Conservation (phyloP, 2,113 vertebrate species). For the Heloderma charlesbogerti region DNA sequence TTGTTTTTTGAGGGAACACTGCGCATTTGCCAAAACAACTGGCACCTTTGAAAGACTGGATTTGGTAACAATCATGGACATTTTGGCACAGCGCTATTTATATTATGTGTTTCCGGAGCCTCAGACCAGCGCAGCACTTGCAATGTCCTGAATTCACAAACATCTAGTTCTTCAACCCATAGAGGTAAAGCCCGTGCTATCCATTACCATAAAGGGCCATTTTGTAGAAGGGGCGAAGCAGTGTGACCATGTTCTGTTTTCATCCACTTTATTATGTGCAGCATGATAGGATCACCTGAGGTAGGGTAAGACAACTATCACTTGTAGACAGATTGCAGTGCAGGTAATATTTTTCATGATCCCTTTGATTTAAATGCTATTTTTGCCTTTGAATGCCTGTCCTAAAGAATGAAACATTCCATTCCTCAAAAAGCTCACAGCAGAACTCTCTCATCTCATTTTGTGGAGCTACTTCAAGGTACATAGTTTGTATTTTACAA, state of each 20-base stretch:
- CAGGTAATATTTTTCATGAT: background rate
- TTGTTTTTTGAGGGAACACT: background rate
- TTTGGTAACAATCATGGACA: background rate
- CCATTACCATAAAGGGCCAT: background rate
- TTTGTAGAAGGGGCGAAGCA: background rate
- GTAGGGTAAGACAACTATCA: background rate
- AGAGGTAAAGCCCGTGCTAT: background rate
- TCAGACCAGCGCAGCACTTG: background rate
- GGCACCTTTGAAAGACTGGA: background rate
- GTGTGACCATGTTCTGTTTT: background rate
- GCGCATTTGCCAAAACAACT: background rate
- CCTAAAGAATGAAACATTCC: background rate
- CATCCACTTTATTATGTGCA: background rate
- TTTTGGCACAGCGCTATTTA: background rate
- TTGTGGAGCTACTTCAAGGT: background rate
- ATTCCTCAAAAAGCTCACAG: background rate
- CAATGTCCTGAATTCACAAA: background rate
- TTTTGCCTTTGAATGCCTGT: background rate
- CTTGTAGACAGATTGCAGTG: background rate
- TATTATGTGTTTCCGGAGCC: too few species aligned
- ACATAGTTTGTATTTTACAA: constrained; percentile 5
- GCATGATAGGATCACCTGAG: background rate
- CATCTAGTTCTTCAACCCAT: background rate
- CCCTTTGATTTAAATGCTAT: background rate
- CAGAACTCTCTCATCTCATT: background rate